Base-by-base conservation (phyloP, 1,140 invertebrate genomes). In the Pogonus chalceus region DNA sequence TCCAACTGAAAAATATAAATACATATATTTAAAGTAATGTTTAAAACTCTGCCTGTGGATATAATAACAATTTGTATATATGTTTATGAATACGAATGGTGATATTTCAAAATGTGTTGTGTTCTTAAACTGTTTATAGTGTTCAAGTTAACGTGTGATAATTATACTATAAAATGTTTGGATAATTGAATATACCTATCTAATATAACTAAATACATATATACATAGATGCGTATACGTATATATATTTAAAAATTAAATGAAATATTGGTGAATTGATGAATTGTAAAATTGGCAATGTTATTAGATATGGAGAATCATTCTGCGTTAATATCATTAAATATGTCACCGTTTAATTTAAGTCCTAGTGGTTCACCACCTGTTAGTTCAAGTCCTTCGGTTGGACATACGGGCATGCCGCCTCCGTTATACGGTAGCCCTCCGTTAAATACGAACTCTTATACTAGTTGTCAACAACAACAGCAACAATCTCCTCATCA, bases 241-340 rank as follows among this genome's bases (percentile, higher is more conserved):
- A 9, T 35, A 35, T 35, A 35, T 9, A 14, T 35, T 9, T 35
- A 35, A 9, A 35, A 35, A 9, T 35, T 14, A 35, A 35, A 35
- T 35, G 31, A 9, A 35, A 14, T 14, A 35, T 35, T 9, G 14
- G 14, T 14, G 14, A 9, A 9, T 35, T 35, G 7, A 35, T 14
- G 14, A 35, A 35, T 35, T n/a, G n/a, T n/a, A n/a, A n/a, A n/a
- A n/a, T n/a, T n/a, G 47, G 73, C 75, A 77, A 84, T 85, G 83
- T 83, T 85, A 82, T 82, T 84, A 76, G 81, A 85, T 73, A 85
- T 87, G 83, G 83, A 85, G 79, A 73, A 75, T 64, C 73, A 75
- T 74, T 81, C 85, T 74, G 80, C 84, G 75, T 78, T 88, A 71
- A 84, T 88, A 76, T 87, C 85, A 70, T 79, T 89, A 62, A 88